These are phyloP conservation scores for Neodiprion virginianus DNA, from an alignment of 1,140 invertebrate genomes.

Conservation along the genomic window DNA sequence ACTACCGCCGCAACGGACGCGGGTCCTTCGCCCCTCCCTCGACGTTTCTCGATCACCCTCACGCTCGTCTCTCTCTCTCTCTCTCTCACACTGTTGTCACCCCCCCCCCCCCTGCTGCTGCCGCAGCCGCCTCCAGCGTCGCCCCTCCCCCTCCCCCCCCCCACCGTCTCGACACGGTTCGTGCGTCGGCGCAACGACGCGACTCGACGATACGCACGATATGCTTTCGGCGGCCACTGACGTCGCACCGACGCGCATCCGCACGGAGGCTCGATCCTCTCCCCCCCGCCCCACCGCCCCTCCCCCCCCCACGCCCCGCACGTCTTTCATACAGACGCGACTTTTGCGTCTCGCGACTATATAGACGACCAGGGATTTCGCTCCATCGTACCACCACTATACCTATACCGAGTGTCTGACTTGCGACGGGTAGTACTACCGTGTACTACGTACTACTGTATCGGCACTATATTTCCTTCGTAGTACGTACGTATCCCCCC, in stretches of 20 bases:
- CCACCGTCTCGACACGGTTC: neutral
- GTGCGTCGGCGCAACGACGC: neutral
- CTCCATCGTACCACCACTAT: too few species aligned
- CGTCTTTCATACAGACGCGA: too few species aligned
- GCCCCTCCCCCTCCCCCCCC: neutral
- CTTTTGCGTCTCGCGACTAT: too few species aligned
- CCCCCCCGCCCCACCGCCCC: neutral
- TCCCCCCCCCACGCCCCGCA: neutral
- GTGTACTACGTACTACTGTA: too few species aligned
- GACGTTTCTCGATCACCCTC: neutral
- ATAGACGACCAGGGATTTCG: too few species aligned
- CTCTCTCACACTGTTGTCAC: neutral
- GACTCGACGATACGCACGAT: neutral
- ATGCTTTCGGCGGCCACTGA: neutral
- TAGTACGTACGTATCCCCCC: too few species aligned
- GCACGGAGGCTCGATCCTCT: neutral
- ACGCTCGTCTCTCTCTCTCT: neutral
- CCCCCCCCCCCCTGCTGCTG: neutral
- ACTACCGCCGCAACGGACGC: neutral
- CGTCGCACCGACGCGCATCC: neutral
- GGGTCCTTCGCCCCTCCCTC: slow-evolving; percentile 1
- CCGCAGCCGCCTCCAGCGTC: neutral
- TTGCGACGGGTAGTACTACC: too few species aligned
- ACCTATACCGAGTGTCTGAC: too few species aligned
- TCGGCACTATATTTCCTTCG: too few species aligned